These are phyloP conservation scores for Apostichopus japonicus DNA, from an alignment of 35 echinoderm and acorn worm genomes.

Conservation along the genomic window DNA sequence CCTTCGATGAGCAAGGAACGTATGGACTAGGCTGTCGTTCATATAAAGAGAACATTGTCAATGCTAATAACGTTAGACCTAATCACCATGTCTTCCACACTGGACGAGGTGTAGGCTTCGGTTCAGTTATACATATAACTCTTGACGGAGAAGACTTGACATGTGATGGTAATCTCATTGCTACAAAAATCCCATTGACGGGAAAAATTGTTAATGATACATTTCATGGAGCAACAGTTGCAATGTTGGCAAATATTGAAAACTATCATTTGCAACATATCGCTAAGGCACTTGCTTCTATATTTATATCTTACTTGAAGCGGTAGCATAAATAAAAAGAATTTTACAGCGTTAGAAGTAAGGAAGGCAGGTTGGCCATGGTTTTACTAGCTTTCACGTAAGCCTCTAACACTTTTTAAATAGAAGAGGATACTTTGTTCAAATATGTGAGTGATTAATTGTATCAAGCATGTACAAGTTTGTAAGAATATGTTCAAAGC, in stretches of 20 bases:
- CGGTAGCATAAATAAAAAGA: too few relatives aligned
- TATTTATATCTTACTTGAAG: neutral
- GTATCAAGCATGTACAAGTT: too few relatives aligned
- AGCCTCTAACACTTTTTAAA: too few relatives aligned
- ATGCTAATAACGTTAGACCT: neutral
- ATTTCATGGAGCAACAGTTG: neutral
- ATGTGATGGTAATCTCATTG: neutral
- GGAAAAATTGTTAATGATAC: neutral
- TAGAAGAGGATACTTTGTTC: too few relatives aligned
- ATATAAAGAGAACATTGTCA: neutral
- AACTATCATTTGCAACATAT: conserved; percentile 7
- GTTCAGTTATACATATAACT: neutral
- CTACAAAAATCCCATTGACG: neutral
- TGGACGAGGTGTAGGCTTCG: conserved; percentile 35
- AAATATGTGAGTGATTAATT: too few relatives aligned
- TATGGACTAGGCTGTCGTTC: conserved; percentile 23
- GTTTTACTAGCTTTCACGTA: too few relatives aligned
- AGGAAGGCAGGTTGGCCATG: too few relatives aligned
- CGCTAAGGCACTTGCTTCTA: neutral
- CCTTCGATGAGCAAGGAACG: neutral
- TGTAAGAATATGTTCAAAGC: too few relatives aligned
- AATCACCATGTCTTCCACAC: conserved; percentile 2
- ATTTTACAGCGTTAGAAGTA: too few relatives aligned
- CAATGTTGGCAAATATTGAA: conserved; percentile 29
- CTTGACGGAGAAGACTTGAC: neutral